Percentiles rank a stretch among this genome's conserved stretches.
Evolutionary conservation across 92 coral and sea anemone species (phyloP).

Genomic region (Porites cylindrica): DNA sequence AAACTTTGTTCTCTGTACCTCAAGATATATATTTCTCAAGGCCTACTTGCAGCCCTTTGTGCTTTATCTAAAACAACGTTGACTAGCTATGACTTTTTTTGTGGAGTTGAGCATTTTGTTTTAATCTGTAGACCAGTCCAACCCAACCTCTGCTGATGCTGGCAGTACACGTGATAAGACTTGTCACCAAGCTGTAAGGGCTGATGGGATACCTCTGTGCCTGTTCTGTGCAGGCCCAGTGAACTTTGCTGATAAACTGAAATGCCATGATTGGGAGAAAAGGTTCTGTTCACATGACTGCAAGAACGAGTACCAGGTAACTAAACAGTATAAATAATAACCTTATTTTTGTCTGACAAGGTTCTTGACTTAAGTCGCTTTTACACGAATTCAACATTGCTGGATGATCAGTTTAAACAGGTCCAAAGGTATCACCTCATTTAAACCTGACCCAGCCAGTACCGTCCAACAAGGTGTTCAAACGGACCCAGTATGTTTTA

Average conservation of each 20-base stretch:
- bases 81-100: too few relatives aligned
- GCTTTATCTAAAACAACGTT: too few relatives aligned
- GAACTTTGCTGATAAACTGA: slow-evolving; percentile 65
- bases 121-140: background rate
- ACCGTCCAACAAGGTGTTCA: too few relatives aligned
- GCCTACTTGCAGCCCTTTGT: too few relatives aligned
- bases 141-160: background rate
- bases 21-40: too few relatives aligned
- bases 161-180: background rate
- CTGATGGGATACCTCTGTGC: slow-evolving; percentile 88
- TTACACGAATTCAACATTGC: too few relatives aligned
- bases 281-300: slow-evolving; percentile 95
- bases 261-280: slow-evolving; percentile 84
- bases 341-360: background rate
- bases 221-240: slow-evolving; percentile 85
- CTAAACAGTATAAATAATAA: background rate
- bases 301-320: slow-evolving; percentile 93
- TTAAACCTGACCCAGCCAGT: too few relatives aligned
- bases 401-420: too few relatives aligned
- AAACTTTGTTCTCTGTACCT: too few relatives aligned
- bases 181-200: slow-evolving; percentile 80
- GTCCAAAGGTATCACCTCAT: too few relatives aligned
- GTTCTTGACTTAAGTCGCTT: background rate
- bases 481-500: too few relatives aligned
- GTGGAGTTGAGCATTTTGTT: too few relatives aligned